phyloP scores from a whole-genome alignment of 2,797 vertebrate genomes.

The Neosilurus hyrtlii region DNA sequence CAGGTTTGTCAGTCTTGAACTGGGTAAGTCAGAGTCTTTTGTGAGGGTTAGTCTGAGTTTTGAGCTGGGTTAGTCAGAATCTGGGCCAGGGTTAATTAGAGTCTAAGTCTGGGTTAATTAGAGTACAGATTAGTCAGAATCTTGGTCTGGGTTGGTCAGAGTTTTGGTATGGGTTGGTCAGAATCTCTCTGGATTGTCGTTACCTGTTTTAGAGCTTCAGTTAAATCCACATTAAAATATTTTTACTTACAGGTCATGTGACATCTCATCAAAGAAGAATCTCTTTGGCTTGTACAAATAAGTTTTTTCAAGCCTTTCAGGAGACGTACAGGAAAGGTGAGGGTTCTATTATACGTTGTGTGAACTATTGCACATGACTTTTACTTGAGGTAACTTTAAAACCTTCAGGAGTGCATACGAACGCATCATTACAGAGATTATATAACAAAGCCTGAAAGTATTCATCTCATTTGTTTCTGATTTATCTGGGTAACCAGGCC shows the following conservation, averaged over 20 bases:
- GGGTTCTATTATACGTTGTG: background rate
- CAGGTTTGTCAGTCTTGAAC: background rate
- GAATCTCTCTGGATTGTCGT: background rate
- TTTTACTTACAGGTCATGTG: constrained; percentile 10
- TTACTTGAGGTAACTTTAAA: background rate
- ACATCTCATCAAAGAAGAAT: constrained; percentile 3
- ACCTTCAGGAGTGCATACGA: too few relatives aligned
- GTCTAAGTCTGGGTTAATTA: background rate
- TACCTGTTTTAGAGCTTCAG: background rate
- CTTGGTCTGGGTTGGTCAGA: background rate
- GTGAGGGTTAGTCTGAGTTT: background rate
- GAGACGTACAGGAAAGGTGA: constrained; percentile 35
- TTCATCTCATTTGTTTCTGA: background rate
- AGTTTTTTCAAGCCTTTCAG: constrained; percentile 1
- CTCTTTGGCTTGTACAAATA: constrained; percentile 13
- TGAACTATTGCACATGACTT: background rate
- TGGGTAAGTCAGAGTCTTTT: background rate
- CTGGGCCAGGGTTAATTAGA: background rate
- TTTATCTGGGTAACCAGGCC: constrained; percentile 53
- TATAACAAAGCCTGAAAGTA: background rate
- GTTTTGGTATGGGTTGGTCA: background rate
- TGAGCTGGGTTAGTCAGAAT: background rate
- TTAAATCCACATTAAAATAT: background rate
- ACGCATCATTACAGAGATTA: background rate
- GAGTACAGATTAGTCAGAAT: background rate